A percentile compares a stretch with the other conserved stretches of the same genome.
Evolutionary conservation across 2,888 invertebrate genomes (phyloP).

Genomic region (Polymixis flavicincta): DNA sequence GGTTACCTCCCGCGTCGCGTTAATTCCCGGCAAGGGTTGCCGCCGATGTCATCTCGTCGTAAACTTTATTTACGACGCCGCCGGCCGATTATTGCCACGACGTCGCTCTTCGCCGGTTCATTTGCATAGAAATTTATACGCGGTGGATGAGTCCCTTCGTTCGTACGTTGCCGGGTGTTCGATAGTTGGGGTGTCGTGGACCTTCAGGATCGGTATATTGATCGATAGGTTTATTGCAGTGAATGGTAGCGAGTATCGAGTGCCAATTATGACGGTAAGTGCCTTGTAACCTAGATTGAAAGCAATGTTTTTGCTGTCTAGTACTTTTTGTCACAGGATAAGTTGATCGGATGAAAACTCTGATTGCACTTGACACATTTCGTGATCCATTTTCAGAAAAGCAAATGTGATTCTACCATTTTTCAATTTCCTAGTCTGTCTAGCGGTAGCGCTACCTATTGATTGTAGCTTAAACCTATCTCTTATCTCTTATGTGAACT

Average conservation of each 20-base stretch:
- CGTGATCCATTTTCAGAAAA: neutral
- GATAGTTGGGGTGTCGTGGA: slow-evolving; percentile 65
- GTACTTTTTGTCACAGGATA: slow-evolving; percentile 14
- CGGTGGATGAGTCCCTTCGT: slow-evolving; percentile 75
- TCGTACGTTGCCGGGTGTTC: slow-evolving; percentile 71
- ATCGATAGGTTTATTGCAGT: slow-evolving; percentile 50
- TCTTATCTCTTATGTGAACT: neutral
- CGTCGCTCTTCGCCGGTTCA: slow-evolving; percentile 81
- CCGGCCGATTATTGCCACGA: slow-evolving; percentile 83
- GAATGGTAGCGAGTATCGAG: slow-evolving; percentile 45
- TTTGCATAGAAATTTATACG: slow-evolving; percentile 88
- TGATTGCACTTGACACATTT: slow-evolving; percentile 22
- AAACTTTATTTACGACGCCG: slow-evolving; percentile 85
- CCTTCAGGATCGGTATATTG: slow-evolving; percentile 57
- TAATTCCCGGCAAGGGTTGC: slow-evolving; percentile 80
- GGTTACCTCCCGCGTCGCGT: slow-evolving; percentile 81
- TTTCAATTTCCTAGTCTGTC: neutral
- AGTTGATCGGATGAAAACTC: slow-evolving; percentile 8
- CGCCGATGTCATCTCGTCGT: slow-evolving; percentile 81
- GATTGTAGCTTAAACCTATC: neutral
- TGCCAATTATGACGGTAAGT: slow-evolving; percentile 55
- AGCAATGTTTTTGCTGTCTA: slow-evolving; percentile 29
- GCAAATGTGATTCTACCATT: neutral
- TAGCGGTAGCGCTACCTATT: neutral
- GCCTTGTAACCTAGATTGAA: slow-evolving; percentile 52